phyloP scores from a whole-genome alignment of 2,888 invertebrate species.

The Seladonia tumulorum region DNA sequence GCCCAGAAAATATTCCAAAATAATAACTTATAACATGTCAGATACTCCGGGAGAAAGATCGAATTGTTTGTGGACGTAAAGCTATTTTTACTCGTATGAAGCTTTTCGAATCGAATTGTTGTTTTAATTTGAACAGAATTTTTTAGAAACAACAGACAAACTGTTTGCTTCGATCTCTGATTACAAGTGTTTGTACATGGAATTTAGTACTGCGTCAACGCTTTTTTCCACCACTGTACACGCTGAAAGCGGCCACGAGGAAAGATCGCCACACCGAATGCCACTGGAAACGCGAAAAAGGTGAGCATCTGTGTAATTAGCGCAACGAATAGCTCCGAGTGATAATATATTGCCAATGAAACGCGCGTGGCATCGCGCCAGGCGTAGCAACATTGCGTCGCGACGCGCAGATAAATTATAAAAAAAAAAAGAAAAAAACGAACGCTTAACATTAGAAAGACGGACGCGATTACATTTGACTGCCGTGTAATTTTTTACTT shows the following conservation, averaged over 20 bases:
- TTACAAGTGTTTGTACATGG: neutral
- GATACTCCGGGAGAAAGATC: neutral
- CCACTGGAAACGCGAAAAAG: neutral
- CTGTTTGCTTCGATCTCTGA: neutral
- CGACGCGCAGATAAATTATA: constrained; percentile 34
- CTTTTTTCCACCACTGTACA: neutral
- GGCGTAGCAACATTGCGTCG: constrained; percentile 28
- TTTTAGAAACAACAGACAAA: neutral
- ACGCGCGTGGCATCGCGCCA: constrained; percentile 34
- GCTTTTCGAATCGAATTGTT: neutral
- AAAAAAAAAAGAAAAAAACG: constrained; percentile 7
- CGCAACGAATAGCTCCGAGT: constrained; percentile 34
- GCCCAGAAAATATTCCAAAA: neutral
- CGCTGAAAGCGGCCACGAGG: neutral
- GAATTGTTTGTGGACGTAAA: neutral
- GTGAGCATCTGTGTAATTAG: constrained; percentile 40
- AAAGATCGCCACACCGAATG: neutral
- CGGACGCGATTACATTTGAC: constrained; percentile 21
- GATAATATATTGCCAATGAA: constrained; percentile 43
- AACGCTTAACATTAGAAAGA: constrained; percentile 25
- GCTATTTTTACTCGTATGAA: neutral
- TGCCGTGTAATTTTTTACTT: constrained; percentile 38
- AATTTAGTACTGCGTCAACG: neutral
- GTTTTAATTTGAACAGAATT: neutral
- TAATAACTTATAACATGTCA: neutral